Percentiles rank a stretch among this genome's conserved stretches.
These are phyloP conservation scores for Chymomyza procnemis DNA, from an alignment of 2,888 invertebrate species.

Conservation along the genomic window DNA sequence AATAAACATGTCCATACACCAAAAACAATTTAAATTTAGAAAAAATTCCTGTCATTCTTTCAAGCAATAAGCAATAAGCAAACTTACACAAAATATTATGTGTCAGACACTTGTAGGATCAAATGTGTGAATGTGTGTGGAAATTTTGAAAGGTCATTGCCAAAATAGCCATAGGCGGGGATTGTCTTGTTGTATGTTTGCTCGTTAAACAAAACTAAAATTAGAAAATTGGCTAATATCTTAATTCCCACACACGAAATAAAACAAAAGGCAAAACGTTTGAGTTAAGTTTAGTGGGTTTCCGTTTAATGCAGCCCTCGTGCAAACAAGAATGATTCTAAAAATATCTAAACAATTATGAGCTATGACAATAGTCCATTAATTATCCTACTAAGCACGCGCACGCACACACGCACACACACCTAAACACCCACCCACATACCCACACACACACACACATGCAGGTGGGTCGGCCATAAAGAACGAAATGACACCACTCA, in stretches of 20 bases:
- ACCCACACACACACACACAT: slow-evolving; percentile 18
- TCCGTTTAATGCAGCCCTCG: background rate
- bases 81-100: too few species aligned
- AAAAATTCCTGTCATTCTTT: too few species aligned
- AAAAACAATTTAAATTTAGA: too few species aligned
- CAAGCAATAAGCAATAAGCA: too few species aligned
- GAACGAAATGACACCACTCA: slow-evolving; percentile 25
- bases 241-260: background rate
- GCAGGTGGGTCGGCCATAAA: background rate
- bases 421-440: slow-evolving; percentile 10
- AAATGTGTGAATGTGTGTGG: background rate
- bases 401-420: slow-evolving; percentile 14
- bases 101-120: too few species aligned
- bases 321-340: background rate
- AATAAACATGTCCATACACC: too few species aligned
- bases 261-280: too few species aligned
- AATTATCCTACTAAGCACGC: slow-evolving; percentile 45
- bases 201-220: background rate
- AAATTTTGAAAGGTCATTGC: background rate
- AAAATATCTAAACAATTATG: background rate
- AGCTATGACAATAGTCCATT: slow-evolving; percentile 37
- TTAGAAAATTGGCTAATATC: background rate
- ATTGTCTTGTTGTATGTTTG: background rate
- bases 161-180: slow-evolving; percentile 21
- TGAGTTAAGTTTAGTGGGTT: background rate